phyloP scores from a whole-genome alignment of 2,888 invertebrate genomes.

The Heliconius ethilla region DNA sequence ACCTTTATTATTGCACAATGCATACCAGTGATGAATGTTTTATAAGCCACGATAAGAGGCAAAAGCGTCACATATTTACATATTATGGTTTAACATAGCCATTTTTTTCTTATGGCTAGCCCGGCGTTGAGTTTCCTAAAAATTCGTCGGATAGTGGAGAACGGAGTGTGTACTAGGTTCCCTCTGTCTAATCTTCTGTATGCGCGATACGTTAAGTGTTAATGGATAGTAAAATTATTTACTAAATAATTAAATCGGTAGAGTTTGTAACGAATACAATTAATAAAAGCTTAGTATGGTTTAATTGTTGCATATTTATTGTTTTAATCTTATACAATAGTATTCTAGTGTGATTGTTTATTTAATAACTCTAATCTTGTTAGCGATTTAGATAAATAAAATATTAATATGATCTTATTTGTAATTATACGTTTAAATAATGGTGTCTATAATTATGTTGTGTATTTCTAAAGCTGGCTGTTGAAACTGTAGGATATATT shows the following conservation, averaged over 20 bases:
- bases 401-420: background rate
- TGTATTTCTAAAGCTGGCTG: background rate
- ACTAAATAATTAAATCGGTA: background rate
- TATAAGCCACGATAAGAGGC: too few relatives aligned
- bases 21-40: too few relatives aligned
- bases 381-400: background rate
- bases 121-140: too few relatives aligned
- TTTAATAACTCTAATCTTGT: constrained; percentile 12
- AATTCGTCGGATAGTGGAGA: too few relatives aligned
- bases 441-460: too few relatives aligned
- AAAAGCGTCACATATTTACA: too few relatives aligned
- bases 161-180: too few relatives aligned
- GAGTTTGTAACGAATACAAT: background rate
- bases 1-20: too few relatives aligned
- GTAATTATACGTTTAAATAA: background rate
- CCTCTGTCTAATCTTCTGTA: too few relatives aligned
- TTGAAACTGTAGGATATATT: background rate
- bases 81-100: too few relatives aligned
- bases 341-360: background rate
- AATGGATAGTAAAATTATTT: background rate
- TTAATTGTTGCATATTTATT: constrained; percentile 12
- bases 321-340: constrained; percentile 3
- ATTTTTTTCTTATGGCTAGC: too few relatives aligned
- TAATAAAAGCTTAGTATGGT: background rate
- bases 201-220: background rate